Conservation (phyloP, 2,797 vertebrate genomes). For the Hemibagrus guttatus region DNA sequence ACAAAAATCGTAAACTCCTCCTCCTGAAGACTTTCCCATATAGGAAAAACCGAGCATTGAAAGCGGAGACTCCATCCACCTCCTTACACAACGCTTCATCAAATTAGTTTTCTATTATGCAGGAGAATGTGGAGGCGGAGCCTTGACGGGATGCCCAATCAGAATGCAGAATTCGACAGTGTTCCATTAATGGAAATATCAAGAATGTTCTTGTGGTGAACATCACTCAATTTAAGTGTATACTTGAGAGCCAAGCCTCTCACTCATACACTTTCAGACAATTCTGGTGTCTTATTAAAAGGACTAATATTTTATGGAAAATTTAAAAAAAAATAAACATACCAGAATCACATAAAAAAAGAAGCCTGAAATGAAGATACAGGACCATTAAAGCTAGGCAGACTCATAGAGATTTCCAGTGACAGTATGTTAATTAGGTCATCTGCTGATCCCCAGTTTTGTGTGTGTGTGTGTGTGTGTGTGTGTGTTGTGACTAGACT, state of each 20-base stretch:
- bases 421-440: slow-evolving; percentile 63
- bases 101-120: neutral
- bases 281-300: neutral
- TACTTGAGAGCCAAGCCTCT: neutral
- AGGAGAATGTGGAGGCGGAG: neutral
- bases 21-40: neutral
- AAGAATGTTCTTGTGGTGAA: neutral
- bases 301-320: neutral
- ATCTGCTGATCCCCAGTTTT: slow-evolving; percentile 61
- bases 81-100: neutral
- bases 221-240: neutral
- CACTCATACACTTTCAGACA: neutral
- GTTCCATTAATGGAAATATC: neutral
- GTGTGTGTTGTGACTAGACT: slow-evolving; percentile 48
- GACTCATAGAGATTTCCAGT: slow-evolving; percentile 29
- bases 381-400: neutral
- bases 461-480: slow-evolving; percentile 25
- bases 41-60: neutral
- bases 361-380: neutral
- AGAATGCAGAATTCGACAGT: neutral
- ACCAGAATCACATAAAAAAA: neutral
- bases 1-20: neutral
- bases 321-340: neutral
- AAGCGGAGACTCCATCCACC: neutral
- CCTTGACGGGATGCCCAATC: neutral